Percentiles rank a stretch among this genome's conserved stretches.
Conservation (phyloP, 2,888 invertebrate species). For the Girardia tigrina region DNA sequence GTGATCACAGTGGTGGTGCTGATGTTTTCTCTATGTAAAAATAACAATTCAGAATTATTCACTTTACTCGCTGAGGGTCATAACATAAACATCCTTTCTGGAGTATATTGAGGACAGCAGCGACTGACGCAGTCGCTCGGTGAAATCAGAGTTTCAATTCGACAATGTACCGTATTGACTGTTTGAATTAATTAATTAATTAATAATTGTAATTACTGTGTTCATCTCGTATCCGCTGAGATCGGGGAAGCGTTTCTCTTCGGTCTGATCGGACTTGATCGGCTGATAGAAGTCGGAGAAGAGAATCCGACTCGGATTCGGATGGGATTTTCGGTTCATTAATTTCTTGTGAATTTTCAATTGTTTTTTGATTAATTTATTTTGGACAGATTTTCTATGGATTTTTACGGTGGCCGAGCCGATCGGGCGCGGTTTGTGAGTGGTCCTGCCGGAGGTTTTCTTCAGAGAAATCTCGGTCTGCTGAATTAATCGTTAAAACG, state of each 20-base stretch:
- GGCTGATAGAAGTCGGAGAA: too few relatives aligned
- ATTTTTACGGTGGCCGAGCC: not conserved
- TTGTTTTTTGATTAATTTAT: slow-evolving; percentile 8
- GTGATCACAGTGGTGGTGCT: slow-evolving; percentile 9
- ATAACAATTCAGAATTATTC: slow-evolving; percentile 10
- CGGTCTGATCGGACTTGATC: too few relatives aligned
- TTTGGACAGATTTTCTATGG: not conserved
- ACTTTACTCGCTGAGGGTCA: slow-evolving; percentile 18
- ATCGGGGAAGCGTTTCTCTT: not conserved
- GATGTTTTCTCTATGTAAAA: slow-evolving; percentile 2
- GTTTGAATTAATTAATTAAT: not conserved
- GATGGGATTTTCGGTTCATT: not conserved
- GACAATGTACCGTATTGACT: not conserved
- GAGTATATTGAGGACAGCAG: slow-evolving; percentile 23
- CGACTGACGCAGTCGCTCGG: too few relatives aligned
- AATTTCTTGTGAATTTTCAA: not conserved
- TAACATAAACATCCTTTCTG: slow-evolving; percentile 23
- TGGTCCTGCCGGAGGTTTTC: too few relatives aligned
- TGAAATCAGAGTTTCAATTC: not conserved
- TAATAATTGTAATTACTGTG: not conserved
- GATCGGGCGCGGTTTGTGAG: too few relatives aligned
- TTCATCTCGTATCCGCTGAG: not conserved
- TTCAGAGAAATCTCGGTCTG: too few relatives aligned
- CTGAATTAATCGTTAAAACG: too few relatives aligned
- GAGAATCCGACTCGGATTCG: not conserved